These are phyloP conservation scores for Tribolium freemani DNA, from an alignment of 2,888 invertebrate genomes.

Conservation along the genomic window DNA sequence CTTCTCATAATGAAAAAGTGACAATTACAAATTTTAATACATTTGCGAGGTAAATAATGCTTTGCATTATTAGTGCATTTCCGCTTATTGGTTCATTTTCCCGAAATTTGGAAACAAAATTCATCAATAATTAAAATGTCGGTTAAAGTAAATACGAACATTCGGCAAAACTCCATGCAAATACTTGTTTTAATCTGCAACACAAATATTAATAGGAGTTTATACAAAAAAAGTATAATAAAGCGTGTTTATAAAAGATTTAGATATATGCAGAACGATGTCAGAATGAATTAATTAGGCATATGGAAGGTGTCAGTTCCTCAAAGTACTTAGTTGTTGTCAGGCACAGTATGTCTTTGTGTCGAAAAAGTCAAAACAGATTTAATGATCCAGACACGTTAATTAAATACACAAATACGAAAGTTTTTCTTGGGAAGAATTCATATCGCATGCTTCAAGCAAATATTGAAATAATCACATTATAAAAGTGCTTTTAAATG, in stretches of 20 bases:
- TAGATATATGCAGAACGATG: constrained; percentile 29
- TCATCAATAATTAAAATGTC: constrained; percentile 39
- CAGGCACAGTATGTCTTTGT: constrained; percentile 9
- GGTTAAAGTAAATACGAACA: constrained; percentile 39
- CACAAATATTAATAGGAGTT: constrained; percentile 36
- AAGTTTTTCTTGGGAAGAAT: constrained; percentile 43
- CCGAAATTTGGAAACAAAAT: background rate
- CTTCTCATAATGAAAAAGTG: too few species aligned
- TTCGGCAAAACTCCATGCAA: constrained; percentile 37
- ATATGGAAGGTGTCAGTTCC: constrained; percentile 23
- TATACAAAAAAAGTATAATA: constrained; percentile 27
- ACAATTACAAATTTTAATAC: too few species aligned
- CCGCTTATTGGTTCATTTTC: background rate
- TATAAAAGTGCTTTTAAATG: constrained; percentile 56
- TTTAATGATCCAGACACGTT: constrained; percentile 42
- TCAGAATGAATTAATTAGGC: constrained; percentile 29
- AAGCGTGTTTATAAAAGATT: constrained; percentile 37
- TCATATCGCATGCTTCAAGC: constrained; percentile 48
- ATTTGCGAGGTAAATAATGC: too few species aligned
- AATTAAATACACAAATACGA: constrained; percentile 43
- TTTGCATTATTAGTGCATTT: too few species aligned
- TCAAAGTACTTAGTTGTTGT: background rate
- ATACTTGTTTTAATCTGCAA: constrained; percentile 44
- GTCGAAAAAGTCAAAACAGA: constrained; percentile 8
- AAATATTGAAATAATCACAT: constrained; percentile 59